Evolutionary conservation across 2,113 vertebrate species (phyloP), one percentile per base, ranked within the genome.

Genomic region (Nestor notabilis): DNA sequence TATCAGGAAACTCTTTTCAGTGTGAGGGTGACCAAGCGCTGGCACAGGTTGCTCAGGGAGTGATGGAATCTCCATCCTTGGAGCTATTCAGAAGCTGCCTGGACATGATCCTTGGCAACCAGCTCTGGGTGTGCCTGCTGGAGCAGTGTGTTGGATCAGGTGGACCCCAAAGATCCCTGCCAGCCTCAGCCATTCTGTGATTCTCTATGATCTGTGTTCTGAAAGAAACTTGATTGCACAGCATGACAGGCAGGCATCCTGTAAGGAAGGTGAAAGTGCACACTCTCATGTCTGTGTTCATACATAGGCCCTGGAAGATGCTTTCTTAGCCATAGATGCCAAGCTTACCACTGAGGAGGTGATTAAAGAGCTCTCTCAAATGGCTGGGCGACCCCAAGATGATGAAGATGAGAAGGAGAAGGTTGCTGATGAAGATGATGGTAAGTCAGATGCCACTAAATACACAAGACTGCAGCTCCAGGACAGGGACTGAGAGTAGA

Each of bases 381-480:
- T 99, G 61, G 99, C 99, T 66, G 99, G 99, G 21, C 98, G 99
- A 27, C 99, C 99, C 46, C 98, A 98, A 31, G 98, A 99, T 7
- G 99, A 99, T 74, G 97, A 98, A 19, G 98, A 98, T 33, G 98
- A 98, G 37, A 98, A 98, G 89, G 98, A 99, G 94, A 99, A 99
- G 83, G 99, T 99, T 93, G 99, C 99, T 94, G 99, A 99, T 96
- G 99, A 99, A 98, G 99, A 99, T 78, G 99, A 99, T 93, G 98
- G 99, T 99, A 85, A 99, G 99, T 97, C 33, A 84, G 55, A 49
- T 47, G 43, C 43, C 46, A 33, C 25, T 29, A n/a, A 56, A 11
- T 5, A 74, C 58, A 35, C 25, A 28, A 35, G 41, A 37, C 58
- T 83, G 35, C 50, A 58, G 58, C 64, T 70, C 21, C 77, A 58